A percentile compares a stretch with the other conserved stretches of the same genome.
These are phyloP conservation scores for Epiblema foenella DNA, from an alignment of 2,888 invertebrate species.

Conservation along the genomic window DNA sequence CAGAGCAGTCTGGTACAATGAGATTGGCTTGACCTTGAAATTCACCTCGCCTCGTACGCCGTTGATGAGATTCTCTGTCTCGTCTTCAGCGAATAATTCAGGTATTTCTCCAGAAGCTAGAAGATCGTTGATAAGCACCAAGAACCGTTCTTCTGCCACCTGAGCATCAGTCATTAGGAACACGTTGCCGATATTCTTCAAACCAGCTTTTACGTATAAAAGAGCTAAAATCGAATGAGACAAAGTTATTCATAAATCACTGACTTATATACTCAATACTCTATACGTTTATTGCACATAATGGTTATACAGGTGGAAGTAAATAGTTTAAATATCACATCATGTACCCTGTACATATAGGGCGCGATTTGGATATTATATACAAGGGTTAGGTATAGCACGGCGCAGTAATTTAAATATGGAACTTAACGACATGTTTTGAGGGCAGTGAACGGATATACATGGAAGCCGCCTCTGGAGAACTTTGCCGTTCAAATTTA, in stretches of 20 bases:
- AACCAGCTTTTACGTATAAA: constrained; percentile 94
- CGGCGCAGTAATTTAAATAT: no score
- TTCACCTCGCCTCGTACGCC: constrained; percentile 89
- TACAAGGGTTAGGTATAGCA: no score
- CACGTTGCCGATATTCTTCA: constrained; percentile 93
- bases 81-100: constrained; percentile 95
- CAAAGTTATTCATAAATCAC: neutral
- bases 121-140: constrained; percentile 96
- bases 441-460: no score
- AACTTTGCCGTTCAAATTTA: no score
- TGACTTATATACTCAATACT: no score
- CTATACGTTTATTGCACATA: no score
- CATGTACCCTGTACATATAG: no score
- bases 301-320: no score
- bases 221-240: constrained; percentile 74
- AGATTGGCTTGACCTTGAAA: neutral
- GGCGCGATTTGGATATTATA: no score
- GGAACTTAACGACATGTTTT: no score
- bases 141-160: constrained; percentile 94
- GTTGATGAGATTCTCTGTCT: constrained; percentile 93
- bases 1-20: neutral
- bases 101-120: constrained; percentile 97
- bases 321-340: no score
- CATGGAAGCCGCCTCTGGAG: no score
- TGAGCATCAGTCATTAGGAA: constrained; percentile 98